These are phyloP conservation scores for Sisyra terminalis DNA, from an alignment of 2,888 invertebrate species.

Conservation along the genomic window DNA sequence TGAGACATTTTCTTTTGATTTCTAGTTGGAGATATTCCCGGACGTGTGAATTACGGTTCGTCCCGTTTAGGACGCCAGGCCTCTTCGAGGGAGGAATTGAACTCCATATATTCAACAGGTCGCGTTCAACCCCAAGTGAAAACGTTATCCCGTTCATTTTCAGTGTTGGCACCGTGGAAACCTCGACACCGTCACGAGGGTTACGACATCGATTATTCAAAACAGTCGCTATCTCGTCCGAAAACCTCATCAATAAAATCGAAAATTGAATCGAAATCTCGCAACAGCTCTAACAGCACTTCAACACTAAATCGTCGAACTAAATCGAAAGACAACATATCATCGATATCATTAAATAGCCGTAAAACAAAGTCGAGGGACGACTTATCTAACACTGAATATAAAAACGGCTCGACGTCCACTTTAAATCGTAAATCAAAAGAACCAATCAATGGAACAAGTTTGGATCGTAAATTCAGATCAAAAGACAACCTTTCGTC, in stretches of 20 bases:
- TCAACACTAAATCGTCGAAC: conserved; percentile 29
- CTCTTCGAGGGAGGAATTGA: conserved; percentile 59
- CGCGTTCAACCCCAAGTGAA: conserved; percentile 43
- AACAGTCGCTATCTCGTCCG: conserved; percentile 32
- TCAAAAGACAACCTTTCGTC: neutral
- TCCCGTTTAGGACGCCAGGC: conserved; percentile 36
- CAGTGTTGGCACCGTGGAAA: conserved; percentile 71
- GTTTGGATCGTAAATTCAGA: neutral
- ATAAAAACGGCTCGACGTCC: conserved; percentile 19
- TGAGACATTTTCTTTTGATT: conserved; percentile 13
- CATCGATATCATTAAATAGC: conserved; percentile 14
- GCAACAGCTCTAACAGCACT: conserved; percentile 18
- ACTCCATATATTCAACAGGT: conserved; percentile 43
- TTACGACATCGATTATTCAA: conserved; percentile 65
- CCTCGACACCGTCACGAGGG: conserved; percentile 56
- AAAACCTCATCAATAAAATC: conserved; percentile 21
- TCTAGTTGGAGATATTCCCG: conserved; percentile 69
- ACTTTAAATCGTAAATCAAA: conserved; percentile 15
- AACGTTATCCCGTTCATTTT: conserved; percentile 63
- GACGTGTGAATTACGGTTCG: conserved; percentile 31
- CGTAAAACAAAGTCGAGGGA: conserved; percentile 20
- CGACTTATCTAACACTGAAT: conserved; percentile 14
- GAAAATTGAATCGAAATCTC: conserved; percentile 20
- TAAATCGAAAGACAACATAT: conserved; percentile 25
- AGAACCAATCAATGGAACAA: neutral